These are phyloP conservation scores for Bucorvus abyssinicus DNA, from an alignment of 2,797 vertebrate genomes.

Conservation along the genomic window DNA sequence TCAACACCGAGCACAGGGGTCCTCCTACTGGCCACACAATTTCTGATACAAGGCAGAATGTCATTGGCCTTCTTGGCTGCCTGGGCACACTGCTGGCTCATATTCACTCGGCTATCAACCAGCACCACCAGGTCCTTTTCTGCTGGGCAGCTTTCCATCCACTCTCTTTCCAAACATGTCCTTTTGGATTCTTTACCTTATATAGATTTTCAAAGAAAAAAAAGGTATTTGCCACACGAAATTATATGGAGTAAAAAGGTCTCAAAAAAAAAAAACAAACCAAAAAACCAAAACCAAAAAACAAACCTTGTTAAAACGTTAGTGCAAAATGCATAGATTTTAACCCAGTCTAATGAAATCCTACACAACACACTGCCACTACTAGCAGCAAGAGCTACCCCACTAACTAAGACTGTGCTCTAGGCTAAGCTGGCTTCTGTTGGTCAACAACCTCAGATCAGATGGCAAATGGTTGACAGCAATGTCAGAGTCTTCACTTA, in stretches of 20 bases:
- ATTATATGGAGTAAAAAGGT: conserved; percentile 9
- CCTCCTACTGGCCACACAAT: too few relatives aligned
- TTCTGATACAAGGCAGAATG: too few relatives aligned
- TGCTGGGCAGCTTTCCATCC: too few relatives aligned
- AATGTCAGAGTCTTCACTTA: conserved; percentile 28
- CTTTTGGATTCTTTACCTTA: not conserved
- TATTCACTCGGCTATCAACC: too few relatives aligned
- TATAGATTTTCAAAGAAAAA: not conserved
- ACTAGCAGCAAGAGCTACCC: conserved; percentile 70
- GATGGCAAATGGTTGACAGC: conserved; percentile 71
- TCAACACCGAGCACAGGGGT: too few relatives aligned
- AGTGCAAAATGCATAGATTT: not conserved
- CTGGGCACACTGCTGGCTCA: too few relatives aligned
- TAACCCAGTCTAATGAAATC: not conserved
- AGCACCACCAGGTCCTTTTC: too few relatives aligned
- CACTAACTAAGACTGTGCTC: not conserved
- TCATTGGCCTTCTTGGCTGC: too few relatives aligned
- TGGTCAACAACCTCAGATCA: conserved; percentile 74
- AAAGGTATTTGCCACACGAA: not conserved
- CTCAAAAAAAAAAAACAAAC: not conserved
- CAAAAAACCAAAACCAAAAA: too few relatives aligned
- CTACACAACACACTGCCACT: conserved; percentile 3
- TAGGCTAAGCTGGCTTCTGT: conserved; percentile 76
- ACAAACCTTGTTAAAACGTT: not conserved
- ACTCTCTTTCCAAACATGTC: too few relatives aligned